These are phyloP conservation scores for Thunnus thynnus DNA, from an alignment of 2,113 vertebrate genomes.

Conservation along the genomic window DNA sequence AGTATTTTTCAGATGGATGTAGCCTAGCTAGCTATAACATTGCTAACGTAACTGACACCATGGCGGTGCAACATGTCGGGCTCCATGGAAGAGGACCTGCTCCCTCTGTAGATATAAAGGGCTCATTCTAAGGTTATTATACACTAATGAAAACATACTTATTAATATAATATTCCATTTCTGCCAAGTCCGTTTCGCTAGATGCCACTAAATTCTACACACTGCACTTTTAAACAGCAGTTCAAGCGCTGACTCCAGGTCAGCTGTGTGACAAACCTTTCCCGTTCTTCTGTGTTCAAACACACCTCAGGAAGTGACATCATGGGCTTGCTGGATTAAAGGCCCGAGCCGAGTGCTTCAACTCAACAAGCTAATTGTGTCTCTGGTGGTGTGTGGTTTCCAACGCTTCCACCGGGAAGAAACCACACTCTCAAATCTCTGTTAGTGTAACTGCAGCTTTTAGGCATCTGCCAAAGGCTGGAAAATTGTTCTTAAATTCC, in stretches of 20 bases:
- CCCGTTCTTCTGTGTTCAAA: constrained; percentile 11
- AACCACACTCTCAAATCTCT: background rate
- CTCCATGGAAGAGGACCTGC: too few species aligned
- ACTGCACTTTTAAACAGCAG: background rate
- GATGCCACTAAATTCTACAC: too few species aligned
- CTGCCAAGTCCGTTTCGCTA: too few species aligned
- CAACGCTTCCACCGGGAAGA: constrained; percentile 18
- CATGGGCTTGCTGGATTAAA: constrained; percentile 49
- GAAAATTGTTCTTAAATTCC: background rate
- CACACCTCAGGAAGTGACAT: constrained; percentile 73
- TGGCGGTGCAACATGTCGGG: too few species aligned
- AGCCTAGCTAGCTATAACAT: too few species aligned
- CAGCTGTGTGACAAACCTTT: constrained; percentile 15
- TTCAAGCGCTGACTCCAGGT: background rate
- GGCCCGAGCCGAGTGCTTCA: constrained; percentile 35
- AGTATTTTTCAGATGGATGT: too few species aligned
- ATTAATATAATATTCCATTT: too few species aligned
- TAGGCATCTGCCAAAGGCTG: too few species aligned
- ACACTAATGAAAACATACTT: too few species aligned
- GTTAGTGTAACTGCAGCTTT: background rate
- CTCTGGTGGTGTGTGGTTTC: constrained; percentile 58
- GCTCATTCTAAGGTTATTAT: too few species aligned
- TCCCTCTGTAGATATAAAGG: too few species aligned
- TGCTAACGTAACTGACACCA: too few species aligned
- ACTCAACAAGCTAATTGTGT: constrained; percentile 65